These are phyloP conservation scores for Diaprepes abbreviatus DNA, from an alignment of 2,888 invertebrate genomes.

Conservation along the genomic window DNA sequence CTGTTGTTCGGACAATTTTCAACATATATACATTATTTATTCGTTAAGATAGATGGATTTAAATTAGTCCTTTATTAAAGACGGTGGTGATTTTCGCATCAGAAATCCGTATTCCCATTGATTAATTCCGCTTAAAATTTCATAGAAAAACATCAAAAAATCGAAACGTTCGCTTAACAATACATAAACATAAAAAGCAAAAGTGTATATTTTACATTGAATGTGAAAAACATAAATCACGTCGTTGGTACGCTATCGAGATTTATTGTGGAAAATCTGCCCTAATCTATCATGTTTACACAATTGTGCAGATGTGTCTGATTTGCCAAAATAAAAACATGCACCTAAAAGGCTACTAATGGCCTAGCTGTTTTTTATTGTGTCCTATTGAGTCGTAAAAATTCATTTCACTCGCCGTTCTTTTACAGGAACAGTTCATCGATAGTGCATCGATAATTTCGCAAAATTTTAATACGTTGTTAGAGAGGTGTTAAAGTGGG, in stretches of 20 bases:
- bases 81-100: too few species aligned
- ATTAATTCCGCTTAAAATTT: background rate
- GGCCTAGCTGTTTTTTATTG: slow-evolving; percentile 31
- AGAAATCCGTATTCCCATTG: too few species aligned
- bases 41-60: too few species aligned
- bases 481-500: too few species aligned
- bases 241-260: slow-evolving; percentile 41
- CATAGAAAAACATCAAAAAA: slow-evolving; percentile 16
- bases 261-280: slow-evolving; percentile 48
- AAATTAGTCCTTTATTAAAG: too few species aligned
- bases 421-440: slow-evolving; percentile 16
- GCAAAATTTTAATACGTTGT: slow-evolving; percentile 25
- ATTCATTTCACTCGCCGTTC: slow-evolving; percentile 16
- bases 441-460: slow-evolving; percentile 25
- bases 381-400: slow-evolving; percentile 23
- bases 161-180: slow-evolving; percentile 6
- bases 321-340: slow-evolving; percentile 46
- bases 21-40: too few species aligned
- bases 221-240: slow-evolving; percentile 46
- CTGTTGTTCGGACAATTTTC: too few species aligned
- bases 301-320: slow-evolving; percentile 47
- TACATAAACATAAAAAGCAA: slow-evolving; percentile 33
- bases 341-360: slow-evolving; percentile 39
- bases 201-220: slow-evolving; percentile 44
- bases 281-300: slow-evolving; percentile 48